These are phyloP conservation scores for Enteromius argenteus DNA, from an alignment of 2,797 vertebrate genomes.

Conservation along the genomic window DNA sequence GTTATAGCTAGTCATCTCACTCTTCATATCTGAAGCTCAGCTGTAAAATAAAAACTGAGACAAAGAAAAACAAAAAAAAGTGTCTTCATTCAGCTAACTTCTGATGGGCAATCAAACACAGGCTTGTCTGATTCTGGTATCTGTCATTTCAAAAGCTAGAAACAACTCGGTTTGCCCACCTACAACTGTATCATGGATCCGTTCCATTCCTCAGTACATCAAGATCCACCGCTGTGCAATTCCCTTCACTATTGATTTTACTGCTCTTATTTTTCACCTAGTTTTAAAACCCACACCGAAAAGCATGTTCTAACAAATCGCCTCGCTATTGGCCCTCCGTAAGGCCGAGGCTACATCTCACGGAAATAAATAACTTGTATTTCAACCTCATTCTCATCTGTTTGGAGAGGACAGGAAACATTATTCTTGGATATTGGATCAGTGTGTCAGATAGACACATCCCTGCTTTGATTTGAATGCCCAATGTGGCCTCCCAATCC, in stretches of 20 bases:
- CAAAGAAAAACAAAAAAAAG: not conserved
- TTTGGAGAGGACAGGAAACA: conserved; percentile 47
- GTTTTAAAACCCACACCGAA: conserved; percentile 72
- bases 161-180: conserved; percentile 74
- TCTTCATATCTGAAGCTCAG: not conserved
- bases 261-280: conserved; percentile 71
- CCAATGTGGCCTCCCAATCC: not conserved
- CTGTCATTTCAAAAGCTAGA: conserved; percentile 70
- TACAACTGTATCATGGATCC: conserved; percentile 73
- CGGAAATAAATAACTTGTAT: conserved; percentile 57
- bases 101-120: conserved; percentile 71
- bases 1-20: not conserved
- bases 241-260: conserved; percentile 77
- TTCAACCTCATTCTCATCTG: conserved; percentile 44
- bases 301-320: conserved; percentile 72
- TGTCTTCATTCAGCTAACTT: not conserved
- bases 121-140: conserved; percentile 73
- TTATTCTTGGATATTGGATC: conserved; percentile 42
- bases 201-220: conserved; percentile 75
- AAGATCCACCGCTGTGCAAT: conserved; percentile 72
- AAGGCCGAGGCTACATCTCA: conserved; percentile 49
- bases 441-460: conserved; percentile 39
- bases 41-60: not conserved
- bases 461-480: conserved; percentile 43
- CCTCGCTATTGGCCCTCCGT: conserved; percentile 59